Evolutionary conservation across 2,797 vertebrate genomes (phyloP).

Genomic region (Sardinella longiceps): DNA sequence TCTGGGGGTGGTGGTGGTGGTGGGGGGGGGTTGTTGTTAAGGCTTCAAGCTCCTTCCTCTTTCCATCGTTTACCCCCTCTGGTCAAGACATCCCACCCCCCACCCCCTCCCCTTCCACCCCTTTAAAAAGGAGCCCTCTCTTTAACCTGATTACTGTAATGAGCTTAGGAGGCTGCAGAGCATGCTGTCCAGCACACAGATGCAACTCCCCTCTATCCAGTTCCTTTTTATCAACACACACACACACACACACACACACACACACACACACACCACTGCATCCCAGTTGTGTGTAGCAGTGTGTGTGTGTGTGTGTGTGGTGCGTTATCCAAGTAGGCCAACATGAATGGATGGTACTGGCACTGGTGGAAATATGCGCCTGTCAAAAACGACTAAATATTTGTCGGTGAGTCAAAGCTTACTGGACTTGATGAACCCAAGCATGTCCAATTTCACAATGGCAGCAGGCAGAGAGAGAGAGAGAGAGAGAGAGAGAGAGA

Average conservation of each 20-base stretch:
- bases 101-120: background rate
- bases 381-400: background rate
- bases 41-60: background rate
- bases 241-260: background rate
- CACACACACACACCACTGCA: background rate
- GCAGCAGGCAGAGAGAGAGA: background rate
- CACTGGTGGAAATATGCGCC: background rate
- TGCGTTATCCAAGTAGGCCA: background rate
- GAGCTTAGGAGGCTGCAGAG: constrained; percentile 66
- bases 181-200: constrained; percentile 63
- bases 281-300: background rate
- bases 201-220: constrained; percentile 48
- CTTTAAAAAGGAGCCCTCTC: constrained; percentile 53
- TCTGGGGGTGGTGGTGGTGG: background rate
- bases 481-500: background rate
- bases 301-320: background rate
- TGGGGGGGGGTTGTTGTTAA: background rate
- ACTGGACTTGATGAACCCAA: background rate
- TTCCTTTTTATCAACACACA: background rate
- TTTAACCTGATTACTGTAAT: constrained; percentile 78
- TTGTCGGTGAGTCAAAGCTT: background rate
- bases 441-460: constrained; percentile 18
- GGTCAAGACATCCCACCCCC: background rate
- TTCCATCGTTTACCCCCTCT: background rate
- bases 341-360: background rate